phyloP scores from a whole-genome alignment of 2,888 invertebrate species.

The Muschampia plurimacula region DNA sequence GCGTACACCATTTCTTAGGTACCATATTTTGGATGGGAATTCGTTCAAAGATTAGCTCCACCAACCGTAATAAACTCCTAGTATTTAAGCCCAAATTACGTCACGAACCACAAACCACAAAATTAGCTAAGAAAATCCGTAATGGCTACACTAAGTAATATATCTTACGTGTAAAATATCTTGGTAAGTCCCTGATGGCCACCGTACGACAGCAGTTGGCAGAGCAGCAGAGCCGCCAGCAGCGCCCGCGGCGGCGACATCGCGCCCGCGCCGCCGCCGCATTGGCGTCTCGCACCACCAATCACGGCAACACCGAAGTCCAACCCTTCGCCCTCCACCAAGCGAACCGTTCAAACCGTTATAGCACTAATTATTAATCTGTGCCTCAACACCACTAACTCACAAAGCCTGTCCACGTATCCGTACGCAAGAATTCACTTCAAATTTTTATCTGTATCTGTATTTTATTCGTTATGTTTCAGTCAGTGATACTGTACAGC shows the following conservation, averaged over 20 bases:
- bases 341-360: background rate
- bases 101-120: background rate
- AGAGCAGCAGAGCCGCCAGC: constrained; percentile 78
- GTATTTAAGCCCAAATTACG: background rate
- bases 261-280: constrained; percentile 77
- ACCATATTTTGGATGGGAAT: background rate
- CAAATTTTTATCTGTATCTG: background rate
- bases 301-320: constrained; percentile 56
- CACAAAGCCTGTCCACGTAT: constrained; percentile 14
- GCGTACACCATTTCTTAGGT: no score
- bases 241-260: constrained; percentile 84
- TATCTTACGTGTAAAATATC: constrained; percentile 81
- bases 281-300: constrained; percentile 77
- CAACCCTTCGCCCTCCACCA: constrained; percentile 28
- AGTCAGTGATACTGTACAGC: background rate
- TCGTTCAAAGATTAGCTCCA: background rate
- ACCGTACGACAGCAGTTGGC: constrained; percentile 81
- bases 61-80: background rate
- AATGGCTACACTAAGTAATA: background rate
- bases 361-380: background rate
- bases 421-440: constrained; percentile 14
- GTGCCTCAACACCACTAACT: background rate
- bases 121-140: background rate
- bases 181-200: constrained; percentile 85
- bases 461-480: background rate